A percentile compares a stretch with the other conserved stretches of the same genome.
Conservation (phyloP, 2,888 invertebrate genomes). For the Tetragonisca angustula region DNA sequence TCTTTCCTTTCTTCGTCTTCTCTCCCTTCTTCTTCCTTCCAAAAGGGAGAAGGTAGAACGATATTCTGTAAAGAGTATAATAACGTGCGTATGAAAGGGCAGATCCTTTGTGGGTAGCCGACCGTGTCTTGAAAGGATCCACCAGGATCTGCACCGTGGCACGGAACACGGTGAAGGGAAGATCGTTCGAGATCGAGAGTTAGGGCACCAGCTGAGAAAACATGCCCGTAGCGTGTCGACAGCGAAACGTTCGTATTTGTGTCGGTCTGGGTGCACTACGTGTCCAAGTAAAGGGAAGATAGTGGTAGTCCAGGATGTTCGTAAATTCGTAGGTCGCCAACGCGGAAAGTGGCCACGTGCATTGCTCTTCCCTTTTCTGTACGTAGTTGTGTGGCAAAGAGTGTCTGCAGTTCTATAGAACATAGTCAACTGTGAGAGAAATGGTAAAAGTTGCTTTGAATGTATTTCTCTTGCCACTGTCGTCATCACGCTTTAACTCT, state of each 20-base stretch:
- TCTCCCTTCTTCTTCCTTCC: slow-evolving; percentile 5
- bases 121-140: slow-evolving; percentile 82
- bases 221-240: slow-evolving; percentile 79
- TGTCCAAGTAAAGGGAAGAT: slow-evolving; percentile 34
- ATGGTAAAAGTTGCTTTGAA: not conserved
- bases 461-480: not conserved
- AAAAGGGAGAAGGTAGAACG: slow-evolving; percentile 73
- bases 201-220: slow-evolving; percentile 83
- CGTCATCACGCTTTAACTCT: too few species aligned
- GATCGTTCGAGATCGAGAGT: slow-evolving; percentile 72
- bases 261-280: slow-evolving; percentile 42
- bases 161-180: slow-evolving; percentile 44
- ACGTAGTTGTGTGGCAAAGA: not conserved
- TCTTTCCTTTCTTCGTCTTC: slow-evolving; percentile 6
- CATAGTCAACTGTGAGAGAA: not conserved
- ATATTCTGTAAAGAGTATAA: slow-evolving; percentile 83
- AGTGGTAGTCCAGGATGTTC: slow-evolving; percentile 56
- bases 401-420: not conserved
- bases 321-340: slow-evolving; percentile 54
- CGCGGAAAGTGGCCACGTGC: slow-evolving; percentile 26
- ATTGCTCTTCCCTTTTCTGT: not conserved
- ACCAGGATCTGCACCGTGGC: slow-evolving; percentile 65
- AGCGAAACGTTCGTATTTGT: slow-evolving; percentile 64
- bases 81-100: slow-evolving; percentile 79
- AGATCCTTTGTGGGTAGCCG: slow-evolving; percentile 82